Evolutionary conservation across 2,797 vertebrate genomes (phyloP).

Genomic region (Sebastes flavidus): DNA sequence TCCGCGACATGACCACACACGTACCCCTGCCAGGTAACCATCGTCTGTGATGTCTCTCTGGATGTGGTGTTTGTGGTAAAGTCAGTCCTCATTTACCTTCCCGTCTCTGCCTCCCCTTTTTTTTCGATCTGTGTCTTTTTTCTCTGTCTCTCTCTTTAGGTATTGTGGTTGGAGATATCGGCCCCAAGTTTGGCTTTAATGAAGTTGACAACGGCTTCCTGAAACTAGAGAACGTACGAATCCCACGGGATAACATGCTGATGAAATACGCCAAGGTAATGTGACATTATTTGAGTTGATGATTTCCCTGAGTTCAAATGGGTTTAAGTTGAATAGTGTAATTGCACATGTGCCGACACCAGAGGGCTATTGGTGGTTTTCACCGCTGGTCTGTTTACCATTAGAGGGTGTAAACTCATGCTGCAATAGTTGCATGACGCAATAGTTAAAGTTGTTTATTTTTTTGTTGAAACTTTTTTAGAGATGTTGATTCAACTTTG

Average conservation of each 20-base stretch:
- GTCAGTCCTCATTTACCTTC: background rate
- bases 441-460: too few species aligned
- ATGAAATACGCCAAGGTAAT: constrained; percentile 97
- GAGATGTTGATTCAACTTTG: background rate
- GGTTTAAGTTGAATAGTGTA: background rate
- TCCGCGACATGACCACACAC: constrained; percentile 91
- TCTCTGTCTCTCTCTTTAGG: constrained; percentile 52
- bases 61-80: constrained; percentile 9
- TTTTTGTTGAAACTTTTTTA: background rate
- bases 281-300: background rate
- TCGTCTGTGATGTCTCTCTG: background rate
- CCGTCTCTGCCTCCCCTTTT: background rate
- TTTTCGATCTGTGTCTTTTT: background rate
- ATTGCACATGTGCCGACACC: too few species aligned
- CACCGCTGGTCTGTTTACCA: background rate
- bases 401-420: too few species aligned
- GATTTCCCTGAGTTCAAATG: background rate
- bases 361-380: background rate
- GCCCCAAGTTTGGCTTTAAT: constrained; percentile 96
- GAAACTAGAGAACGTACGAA: constrained; percentile 93
- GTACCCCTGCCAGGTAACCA: constrained; percentile 91
- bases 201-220: constrained; percentile 97
- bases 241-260: constrained; percentile 97
- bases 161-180: constrained; percentile 95
- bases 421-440: too few species aligned